Percentiles rank a stretch among this genome's conserved stretches.
These are phyloP conservation scores for Zaprionus obscuricornis DNA, from an alignment of 2,888 invertebrate genomes.

Conservation along the genomic window DNA sequence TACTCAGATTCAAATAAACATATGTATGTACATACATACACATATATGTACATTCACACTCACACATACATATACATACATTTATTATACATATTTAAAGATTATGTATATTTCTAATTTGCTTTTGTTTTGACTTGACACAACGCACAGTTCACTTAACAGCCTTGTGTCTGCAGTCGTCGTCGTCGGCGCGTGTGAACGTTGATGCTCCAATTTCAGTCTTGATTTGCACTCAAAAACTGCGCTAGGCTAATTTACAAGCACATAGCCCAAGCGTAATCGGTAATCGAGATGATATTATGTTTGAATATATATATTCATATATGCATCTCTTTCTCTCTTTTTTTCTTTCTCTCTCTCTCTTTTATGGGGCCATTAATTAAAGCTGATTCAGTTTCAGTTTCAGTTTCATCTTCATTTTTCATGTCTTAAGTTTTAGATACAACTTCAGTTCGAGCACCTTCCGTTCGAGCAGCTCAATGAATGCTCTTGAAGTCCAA, in stretches of 20 bases:
- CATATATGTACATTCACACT: neutral
- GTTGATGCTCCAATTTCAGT: conserved; percentile 55
- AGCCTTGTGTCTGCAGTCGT: conserved; percentile 65
- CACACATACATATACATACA: neutral
- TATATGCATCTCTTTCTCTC: conserved; percentile 10
- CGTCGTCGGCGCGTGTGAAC: conserved; percentile 67
- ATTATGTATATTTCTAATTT: conserved; percentile 58
- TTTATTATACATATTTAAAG: conserved; percentile 34
- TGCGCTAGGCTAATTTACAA: conserved; percentile 64
- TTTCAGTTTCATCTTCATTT: conserved; percentile 22
- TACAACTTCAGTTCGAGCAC: conserved; percentile 28
- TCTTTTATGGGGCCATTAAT: conserved; percentile 32
- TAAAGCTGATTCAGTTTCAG: conserved; percentile 36
- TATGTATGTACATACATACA: neutral
- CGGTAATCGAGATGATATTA: conserved; percentile 14
- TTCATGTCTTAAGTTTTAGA: neutral
- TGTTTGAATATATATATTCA: too few species aligned
- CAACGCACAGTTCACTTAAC: conserved; percentile 28
- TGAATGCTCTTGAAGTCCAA: conserved; percentile 37
- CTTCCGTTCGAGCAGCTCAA: conserved; percentile 49
- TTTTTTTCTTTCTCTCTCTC: conserved; percentile 12
- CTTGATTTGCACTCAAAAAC: conserved; percentile 52
- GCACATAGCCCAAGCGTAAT: conserved; percentile 30
- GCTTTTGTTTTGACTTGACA: conserved; percentile 53
- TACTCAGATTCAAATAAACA: too few species aligned